A percentile compares a stretch with the other conserved stretches of the same genome.
Conservation (phyloP, 2,888 invertebrate species). For the Lochmaea crataegi region DNA sequence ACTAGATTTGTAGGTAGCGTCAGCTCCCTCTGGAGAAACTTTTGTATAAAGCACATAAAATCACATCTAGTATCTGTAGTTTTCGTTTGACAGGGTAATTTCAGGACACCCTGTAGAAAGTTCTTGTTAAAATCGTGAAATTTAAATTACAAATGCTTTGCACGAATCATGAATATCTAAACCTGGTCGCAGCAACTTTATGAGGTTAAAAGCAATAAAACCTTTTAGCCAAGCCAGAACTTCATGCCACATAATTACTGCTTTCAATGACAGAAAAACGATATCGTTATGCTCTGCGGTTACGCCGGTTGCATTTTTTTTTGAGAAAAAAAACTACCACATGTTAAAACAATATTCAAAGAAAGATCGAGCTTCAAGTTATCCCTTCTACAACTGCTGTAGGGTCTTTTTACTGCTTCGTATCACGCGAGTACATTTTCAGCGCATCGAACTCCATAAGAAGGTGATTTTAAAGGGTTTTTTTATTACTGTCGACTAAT, state of each 20-base stretch:
- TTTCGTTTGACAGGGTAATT: too few species aligned
- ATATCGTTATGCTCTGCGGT: not conserved
- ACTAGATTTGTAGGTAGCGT: too few species aligned
- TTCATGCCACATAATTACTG: not conserved
- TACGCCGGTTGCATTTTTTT: not conserved
- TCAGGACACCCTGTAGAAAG: not conserved
- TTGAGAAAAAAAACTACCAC: not conserved
- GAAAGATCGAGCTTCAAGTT: conserved; percentile 18
- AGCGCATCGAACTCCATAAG: conserved; percentile 20
- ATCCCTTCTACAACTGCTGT: conserved; percentile 4
- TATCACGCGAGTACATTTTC: conserved; percentile 12
- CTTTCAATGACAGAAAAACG: not conserved
- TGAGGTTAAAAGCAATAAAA: not conserved
- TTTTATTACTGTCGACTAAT: too few species aligned
- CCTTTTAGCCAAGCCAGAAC: not conserved
- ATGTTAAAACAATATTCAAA: conserved; percentile 24
- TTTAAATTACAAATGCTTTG: not conserved
- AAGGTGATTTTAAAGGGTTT: not conserved
- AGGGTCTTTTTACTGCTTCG: not conserved
- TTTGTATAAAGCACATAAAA: too few species aligned
- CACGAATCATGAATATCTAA: not conserved
- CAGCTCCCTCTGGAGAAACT: too few species aligned
- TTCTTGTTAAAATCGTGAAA: not conserved
- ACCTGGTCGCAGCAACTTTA: not conserved
- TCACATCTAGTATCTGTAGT: too few species aligned